Percentiles rank a stretch among this genome's conserved stretches.
phyloP scores from a whole-genome alignment of 2,797 vertebrate genomes.

The Aeoliscus strigatus region DNA sequence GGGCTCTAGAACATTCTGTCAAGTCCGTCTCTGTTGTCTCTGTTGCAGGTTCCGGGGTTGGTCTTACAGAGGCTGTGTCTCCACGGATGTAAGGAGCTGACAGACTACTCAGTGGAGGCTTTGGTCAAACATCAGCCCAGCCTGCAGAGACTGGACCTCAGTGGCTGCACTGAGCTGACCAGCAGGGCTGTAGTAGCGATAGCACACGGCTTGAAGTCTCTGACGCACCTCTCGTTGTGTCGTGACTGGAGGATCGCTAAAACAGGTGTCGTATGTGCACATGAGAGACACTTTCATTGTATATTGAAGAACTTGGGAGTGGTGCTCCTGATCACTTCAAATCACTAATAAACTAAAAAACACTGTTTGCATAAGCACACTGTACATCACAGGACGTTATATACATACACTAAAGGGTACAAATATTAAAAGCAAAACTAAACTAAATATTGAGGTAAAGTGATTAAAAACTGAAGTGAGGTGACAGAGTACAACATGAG shows the following conservation, averaged over 20 bases:
- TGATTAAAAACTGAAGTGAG: no score
- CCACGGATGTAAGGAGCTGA: conserved; percentile 79
- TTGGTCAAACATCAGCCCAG: conserved; percentile 74
- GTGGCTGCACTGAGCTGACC: conserved; percentile 78
- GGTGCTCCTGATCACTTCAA: no score
- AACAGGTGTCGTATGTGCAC: conserved; percentile 46
- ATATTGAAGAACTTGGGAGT: no score
- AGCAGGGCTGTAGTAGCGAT: conserved; percentile 69
- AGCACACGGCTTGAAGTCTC: conserved; percentile 51
- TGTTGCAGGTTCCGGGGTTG: conserved; percentile 63
- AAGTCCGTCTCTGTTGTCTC: neutral
- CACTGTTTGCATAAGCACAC: no score
- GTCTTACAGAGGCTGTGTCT: conserved; percentile 71
- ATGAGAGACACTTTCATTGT: no score
- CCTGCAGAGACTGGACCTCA: conserved; percentile 77
- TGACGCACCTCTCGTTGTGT: conserved; percentile 69
- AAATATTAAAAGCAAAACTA: no score
- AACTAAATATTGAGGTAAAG: no score
- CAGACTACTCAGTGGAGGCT: conserved; percentile 72
- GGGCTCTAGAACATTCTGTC: neutral
- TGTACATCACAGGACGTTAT: no score
- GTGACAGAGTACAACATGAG: no score
- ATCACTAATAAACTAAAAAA: no score
- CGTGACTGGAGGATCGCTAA: conserved; percentile 77
- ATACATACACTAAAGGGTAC: no score